Evolutionary conservation across 2,888 invertebrate species (phyloP), one percentile per base, ranked within the genome.

Genomic region (Amblyjoppa proteus): DNA sequence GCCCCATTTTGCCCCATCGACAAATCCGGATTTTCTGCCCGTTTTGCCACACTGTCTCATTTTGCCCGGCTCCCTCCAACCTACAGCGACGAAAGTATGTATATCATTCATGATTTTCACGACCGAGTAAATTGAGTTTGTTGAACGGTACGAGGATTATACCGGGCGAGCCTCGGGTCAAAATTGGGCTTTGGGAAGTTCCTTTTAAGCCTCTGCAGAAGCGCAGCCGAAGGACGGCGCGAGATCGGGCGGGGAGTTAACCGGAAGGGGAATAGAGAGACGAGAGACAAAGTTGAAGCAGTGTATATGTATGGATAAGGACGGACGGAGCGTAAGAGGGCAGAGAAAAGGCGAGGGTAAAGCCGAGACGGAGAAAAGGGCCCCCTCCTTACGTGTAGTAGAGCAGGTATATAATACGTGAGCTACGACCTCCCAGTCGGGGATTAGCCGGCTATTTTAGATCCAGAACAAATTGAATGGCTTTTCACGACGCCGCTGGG

Each of bases 91-190:
- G 61, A 58, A 58, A 58, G 66, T 56, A 58, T 78, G 71, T 69
- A 58, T 78, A 73, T 83, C 41, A 68, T 68, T 16, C 45, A 31
- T 34, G 41, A 84, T 85, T 84, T 87, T 82, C 85, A 81, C 81
- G 80, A 82, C 66, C 68, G 84, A 81, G 82, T 87, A 89, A 88
- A 89, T 89, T 88, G 87, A 88, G 87, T 89, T 89, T 89, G 84
- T 75, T 89, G 84, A 87, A 87, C 85, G 82, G 76, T 76, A 85
- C 70, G 66, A 69, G 84, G 81, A 68, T 80, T 82, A 81, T 79
- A 81, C 71, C 53, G 34, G 38, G 61, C 31, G 61, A 31, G 61
- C n/a, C 61, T 16, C 28, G 71, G 66, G 58, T 58, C 34, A 80
- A 77, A 82, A 82, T 87, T 84, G 82, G 77, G 79, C 82, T 82